A percentile compares a stretch with the other conserved stretches of the same genome.
Evolutionary conservation across 2,797 vertebrate species (phyloP).

Genomic region (Chelon labrosus): DNA sequence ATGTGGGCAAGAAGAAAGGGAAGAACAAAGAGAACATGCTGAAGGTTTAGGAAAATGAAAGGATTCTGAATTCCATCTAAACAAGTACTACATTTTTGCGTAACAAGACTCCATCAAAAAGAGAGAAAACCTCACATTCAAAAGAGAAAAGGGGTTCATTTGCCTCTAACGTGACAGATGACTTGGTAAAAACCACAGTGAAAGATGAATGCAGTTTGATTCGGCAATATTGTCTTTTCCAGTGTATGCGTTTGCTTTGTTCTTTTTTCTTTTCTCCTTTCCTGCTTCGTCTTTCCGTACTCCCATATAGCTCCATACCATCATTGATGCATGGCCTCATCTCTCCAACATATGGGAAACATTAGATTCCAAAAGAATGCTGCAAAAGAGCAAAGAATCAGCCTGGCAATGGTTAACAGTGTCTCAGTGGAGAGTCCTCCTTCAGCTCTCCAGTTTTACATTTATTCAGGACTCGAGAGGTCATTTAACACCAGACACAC

Average conservation of each 20-base stretch:
- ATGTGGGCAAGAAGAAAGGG: conserved; percentile 45
- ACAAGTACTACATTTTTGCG: conserved; percentile 50
- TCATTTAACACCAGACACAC: conserved; percentile 54
- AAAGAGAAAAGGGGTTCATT: conserved; percentile 37
- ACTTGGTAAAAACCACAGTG: conserved; percentile 47
- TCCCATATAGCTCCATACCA: conserved; percentile 36
- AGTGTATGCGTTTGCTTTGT: conserved; percentile 4
- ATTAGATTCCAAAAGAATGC: conserved; percentile 73
- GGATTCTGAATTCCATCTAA: conserved; percentile 43
- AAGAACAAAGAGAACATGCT: conserved; percentile 24
- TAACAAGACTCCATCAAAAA: conserved; percentile 34
- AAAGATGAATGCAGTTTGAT: conserved; percentile 49
- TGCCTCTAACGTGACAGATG: conserved; percentile 34
- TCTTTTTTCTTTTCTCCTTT: conserved; percentile 19
- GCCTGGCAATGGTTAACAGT: conserved; percentile 69
- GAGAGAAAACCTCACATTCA: conserved; percentile 43
- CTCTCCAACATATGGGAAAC: conserved; percentile 75
- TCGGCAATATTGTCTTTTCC: conserved; percentile 41
- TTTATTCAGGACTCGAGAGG: conserved; percentile 21
- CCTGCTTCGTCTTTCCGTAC: conserved; percentile 35
- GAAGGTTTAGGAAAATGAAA: conserved; percentile 36
- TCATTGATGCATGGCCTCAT: conserved; percentile 58
- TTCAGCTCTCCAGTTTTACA: conserved; percentile 45
- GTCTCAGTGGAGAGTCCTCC: conserved; percentile 52
- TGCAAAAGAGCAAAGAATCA: conserved; percentile 44